A percentile compares a stretch with the other conserved stretches of the same genome.
Conservation (phyloP, 2,888 invertebrate species). For the Zeuzera pyrina region DNA sequence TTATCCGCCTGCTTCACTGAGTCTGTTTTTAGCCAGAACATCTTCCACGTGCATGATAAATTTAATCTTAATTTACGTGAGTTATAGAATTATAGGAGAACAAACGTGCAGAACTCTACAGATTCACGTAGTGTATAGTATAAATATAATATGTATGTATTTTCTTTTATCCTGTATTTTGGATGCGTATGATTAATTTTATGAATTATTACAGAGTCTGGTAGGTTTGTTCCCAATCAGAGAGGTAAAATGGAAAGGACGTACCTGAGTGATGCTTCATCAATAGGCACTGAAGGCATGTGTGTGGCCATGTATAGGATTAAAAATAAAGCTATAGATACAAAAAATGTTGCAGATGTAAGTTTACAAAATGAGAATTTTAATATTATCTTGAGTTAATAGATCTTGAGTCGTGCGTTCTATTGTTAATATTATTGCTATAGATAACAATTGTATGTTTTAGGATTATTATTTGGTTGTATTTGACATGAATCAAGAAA, state of each 20-base stretch:
- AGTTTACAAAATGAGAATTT: constrained; percentile 19
- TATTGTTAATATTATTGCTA: background rate
- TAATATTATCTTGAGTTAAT: background rate
- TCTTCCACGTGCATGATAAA: too few relatives aligned
- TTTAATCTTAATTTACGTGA: too few relatives aligned
- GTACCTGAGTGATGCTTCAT: constrained; percentile 75
- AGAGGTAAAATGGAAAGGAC: constrained; percentile 65
- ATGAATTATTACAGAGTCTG: constrained; percentile 66
- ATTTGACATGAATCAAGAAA: constrained; percentile 48
- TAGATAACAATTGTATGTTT: constrained; percentile 12
- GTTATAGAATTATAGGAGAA: too few relatives aligned
- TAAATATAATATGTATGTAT: too few relatives aligned
- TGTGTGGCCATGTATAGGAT: constrained; percentile 81
- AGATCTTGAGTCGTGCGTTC: background rate
- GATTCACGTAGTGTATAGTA: too few relatives aligned
- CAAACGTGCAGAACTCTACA: too few relatives aligned
- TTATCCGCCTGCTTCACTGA: too few relatives aligned
- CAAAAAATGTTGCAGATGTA: constrained; percentile 79
- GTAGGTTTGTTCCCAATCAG: constrained; percentile 68
- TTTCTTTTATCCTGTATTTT: too few relatives aligned
- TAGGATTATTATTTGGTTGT: constrained; percentile 50
- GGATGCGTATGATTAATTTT: background rate
- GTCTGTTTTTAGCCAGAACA: too few relatives aligned
- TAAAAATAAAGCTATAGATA: constrained; percentile 73
- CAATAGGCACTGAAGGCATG: constrained; percentile 71